phyloP scores from a whole-genome alignment of 2,797 vertebrate genomes.

The Paedocypris micromegethes region DNA sequence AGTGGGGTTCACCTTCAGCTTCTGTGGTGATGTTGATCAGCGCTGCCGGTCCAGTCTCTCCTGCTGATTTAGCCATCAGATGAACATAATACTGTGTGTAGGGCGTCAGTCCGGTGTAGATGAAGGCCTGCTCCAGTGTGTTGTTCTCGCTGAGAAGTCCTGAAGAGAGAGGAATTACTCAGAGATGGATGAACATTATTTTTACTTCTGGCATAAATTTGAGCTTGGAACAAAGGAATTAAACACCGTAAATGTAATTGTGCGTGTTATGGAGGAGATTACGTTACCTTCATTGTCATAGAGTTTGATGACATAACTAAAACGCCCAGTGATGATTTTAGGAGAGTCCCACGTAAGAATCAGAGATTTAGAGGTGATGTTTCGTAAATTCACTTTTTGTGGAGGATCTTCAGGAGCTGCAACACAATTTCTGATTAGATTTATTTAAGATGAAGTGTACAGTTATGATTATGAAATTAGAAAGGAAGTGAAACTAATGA shows the following conservation, averaged over 20 bases:
- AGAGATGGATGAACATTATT: no score
- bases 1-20: conserved; percentile 73
- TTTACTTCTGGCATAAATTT: no score
- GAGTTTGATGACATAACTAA: conserved; percentile 83
- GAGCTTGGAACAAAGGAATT: no score
- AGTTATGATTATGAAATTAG: no score
- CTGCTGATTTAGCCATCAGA: conserved; percentile 79
- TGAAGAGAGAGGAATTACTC: conserved; percentile 46
- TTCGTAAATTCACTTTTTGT: conserved; percentile 72
- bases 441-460: no score
- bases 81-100: conserved; percentile 77
- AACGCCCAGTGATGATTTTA: conserved; percentile 79
- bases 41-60: conserved; percentile 79
- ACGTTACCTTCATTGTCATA: conserved; percentile 77
- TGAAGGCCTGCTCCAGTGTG: conserved; percentile 79
- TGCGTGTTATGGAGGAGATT: background rate
- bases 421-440: conserved; percentile 35
- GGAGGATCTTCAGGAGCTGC: conserved; percentile 91
- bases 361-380: conserved; percentile 80
- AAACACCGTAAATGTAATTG: no score
- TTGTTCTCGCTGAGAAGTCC: conserved; percentile 82
- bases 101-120: conserved; percentile 76
- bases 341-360: conserved; percentile 83
- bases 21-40: conserved; percentile 73
- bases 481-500: no score